phyloP scores from a whole-genome alignment of 2,113 vertebrate genomes.

The Crypturellus undulatus region DNA sequence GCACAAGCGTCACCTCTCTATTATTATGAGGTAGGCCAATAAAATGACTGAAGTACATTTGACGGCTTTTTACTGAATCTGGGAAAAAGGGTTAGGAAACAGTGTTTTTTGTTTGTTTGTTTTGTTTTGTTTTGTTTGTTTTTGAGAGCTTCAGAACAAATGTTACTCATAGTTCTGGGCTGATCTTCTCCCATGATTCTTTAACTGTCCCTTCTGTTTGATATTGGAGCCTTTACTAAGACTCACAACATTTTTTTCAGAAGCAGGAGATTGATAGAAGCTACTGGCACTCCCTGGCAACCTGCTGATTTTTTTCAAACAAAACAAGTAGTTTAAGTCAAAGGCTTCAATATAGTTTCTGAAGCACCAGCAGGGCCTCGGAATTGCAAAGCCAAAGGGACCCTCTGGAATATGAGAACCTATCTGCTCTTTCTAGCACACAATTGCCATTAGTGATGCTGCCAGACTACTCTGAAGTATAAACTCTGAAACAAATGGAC shows the following conservation, averaged over 20 bases:
- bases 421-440: not conserved
- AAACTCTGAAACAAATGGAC: not conserved
- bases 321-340: not conserved
- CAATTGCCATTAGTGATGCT: not conserved
- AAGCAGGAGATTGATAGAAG: not conserved
- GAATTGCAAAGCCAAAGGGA: not conserved
- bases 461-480: not conserved
- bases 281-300: not conserved
- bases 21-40: accelerated
- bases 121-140: not conserved
- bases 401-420: not conserved
- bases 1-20: not conserved
- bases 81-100: not conserved
- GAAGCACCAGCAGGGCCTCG: not conserved
- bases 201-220: not conserved
- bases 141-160: not conserved
- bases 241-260: not conserved
- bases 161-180: not conserved
- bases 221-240: not conserved
- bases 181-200: not conserved
- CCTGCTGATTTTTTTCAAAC: not conserved
- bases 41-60: not conserved
- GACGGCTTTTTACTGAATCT: not conserved
- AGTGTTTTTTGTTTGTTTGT: no score
- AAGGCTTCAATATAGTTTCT: not conserved